Conservation (phyloP, 2,113 vertebrate genomes). For the Piaya cayana region DNA sequence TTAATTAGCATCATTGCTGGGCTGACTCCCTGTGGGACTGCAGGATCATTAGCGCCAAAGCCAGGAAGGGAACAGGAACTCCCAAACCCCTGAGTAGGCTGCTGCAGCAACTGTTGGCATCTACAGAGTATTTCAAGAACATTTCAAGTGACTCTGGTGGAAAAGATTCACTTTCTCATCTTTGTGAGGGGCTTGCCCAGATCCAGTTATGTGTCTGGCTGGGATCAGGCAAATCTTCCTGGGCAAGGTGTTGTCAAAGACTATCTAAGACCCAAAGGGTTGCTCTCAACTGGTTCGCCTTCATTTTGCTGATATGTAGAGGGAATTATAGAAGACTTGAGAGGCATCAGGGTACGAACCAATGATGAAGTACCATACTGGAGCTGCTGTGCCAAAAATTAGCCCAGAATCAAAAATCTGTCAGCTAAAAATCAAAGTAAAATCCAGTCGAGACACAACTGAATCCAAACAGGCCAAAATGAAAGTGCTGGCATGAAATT, state of each 20-base stretch:
- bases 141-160: slow-evolving; percentile 1
- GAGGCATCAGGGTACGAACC: neutral
- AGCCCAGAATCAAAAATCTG: slow-evolving; percentile 1
- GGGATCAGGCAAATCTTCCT: neutral
- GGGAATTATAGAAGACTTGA: neutral
- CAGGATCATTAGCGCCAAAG: slow-evolving; percentile 12
- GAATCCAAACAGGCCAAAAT: neutral
- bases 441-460: neutral
- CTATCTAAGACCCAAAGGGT: neutral
- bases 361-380: neutral
- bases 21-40: neutral
- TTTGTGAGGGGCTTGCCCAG: neutral
- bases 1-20: slow-evolving; percentile 49
- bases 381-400: slow-evolving; percentile 4
- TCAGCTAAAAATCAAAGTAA: slow-evolving; percentile 18
- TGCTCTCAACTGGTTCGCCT: slow-evolving; percentile 3
- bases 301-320: neutral
- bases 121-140: neutral
- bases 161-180: neutral
- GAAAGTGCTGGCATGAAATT: neutral
- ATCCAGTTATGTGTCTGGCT: neutral
- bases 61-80: slow-evolving; percentile 7
- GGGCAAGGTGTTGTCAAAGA: neutral
- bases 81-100: neutral
- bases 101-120: neutral